Evolutionary conservation across 1,140 invertebrate species (phyloP), one percentile per base, ranked within the genome.

Genomic region (Adelges cooleyi): DNA sequence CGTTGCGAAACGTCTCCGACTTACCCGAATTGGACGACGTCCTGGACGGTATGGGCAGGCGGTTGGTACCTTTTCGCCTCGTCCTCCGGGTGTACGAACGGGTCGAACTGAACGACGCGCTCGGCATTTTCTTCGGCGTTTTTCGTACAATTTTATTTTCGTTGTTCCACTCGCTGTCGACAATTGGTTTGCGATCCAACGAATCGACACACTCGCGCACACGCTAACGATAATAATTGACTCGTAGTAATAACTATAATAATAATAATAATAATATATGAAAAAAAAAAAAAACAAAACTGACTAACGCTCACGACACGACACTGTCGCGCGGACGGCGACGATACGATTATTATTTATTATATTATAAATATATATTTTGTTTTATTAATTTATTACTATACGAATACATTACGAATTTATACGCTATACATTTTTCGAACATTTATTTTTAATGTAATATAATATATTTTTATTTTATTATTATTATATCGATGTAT

Each of bases 41-140:
- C 49, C 66, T 69, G 36, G 78, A 80, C 56, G 86, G 85, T 77
- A 87, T 79, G 67, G 86, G 86, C 75, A 89, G 87, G 72, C 87
- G 82, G 78, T 86, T 86, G 73, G 83, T 85, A 74, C 85, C 86
- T 86, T 89, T 90, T 80, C 87, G 84, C 74, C 87, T 80, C 71
- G 87, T 90, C 78, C 86, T 81, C 74, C 87, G 82, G 71, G 88
- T 84, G 80, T 89, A 90, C 77, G 86, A 87, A 79, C 87, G 83
- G 75, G 86, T 87, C 76, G 87, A 86, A 73, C 86, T 87, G 79
- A 89, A 90, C 74, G 87, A 89, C 76, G 87, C 87, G 81, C 87
- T 90, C 80, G 88, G 88, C 88, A 90, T 90, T 80, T 84, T 89
- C 69, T 49, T 66, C 53, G 46, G 46, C 2, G 56, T 48, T 62